Evolutionary conservation across 2,113 vertebrate genomes (phyloP).

Genomic region (Oryzias celebensis): DNA sequence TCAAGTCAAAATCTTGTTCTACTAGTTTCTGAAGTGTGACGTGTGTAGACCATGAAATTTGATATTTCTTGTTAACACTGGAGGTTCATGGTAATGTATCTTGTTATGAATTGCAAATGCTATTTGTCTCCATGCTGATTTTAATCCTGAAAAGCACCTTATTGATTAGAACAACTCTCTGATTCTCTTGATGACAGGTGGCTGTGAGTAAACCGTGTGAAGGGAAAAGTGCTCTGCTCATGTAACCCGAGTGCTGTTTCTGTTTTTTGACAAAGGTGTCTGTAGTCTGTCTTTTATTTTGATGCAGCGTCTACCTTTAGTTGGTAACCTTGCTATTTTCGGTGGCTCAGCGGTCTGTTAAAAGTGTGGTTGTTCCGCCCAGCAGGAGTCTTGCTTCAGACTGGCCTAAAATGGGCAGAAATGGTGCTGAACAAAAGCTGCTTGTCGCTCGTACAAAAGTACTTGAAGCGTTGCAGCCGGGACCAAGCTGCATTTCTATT

Average conservation of each 20-base stretch:
- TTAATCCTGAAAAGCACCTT: conserved; percentile 42
- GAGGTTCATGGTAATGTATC: conserved; percentile 40
- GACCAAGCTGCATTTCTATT: conserved; percentile 76
- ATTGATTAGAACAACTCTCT: conserved; percentile 49
- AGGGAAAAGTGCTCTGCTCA: conserved; percentile 42
- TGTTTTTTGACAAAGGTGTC: conserved; percentile 63
- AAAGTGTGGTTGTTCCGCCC: conserved; percentile 80
- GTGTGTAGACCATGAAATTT: conserved; percentile 54
- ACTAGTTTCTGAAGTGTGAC: conserved; percentile 57
- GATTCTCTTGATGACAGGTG: conserved; percentile 61
- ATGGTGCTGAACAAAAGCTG: conserved; percentile 78
- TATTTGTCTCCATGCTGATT: conserved; percentile 33
- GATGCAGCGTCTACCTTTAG: conserved; percentile 67
- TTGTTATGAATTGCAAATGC: conserved; percentile 56
- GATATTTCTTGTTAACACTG: conserved; percentile 52
- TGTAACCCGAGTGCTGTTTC: conserved; percentile 64
- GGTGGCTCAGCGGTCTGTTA: conserved; percentile 77
- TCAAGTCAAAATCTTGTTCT: conserved; percentile 65
- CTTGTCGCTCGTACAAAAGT: conserved; percentile 79
- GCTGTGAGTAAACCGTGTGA: conserved; percentile 34
- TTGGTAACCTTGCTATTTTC: conserved; percentile 75
- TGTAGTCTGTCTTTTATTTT: conserved; percentile 67
- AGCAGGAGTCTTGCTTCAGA: conserved; percentile 78
- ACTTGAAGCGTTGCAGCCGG: conserved; percentile 75
- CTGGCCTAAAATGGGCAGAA: conserved; percentile 81